Conservation (phyloP, 2,113 vertebrate genomes). For the Sorex fumeus region DNA sequence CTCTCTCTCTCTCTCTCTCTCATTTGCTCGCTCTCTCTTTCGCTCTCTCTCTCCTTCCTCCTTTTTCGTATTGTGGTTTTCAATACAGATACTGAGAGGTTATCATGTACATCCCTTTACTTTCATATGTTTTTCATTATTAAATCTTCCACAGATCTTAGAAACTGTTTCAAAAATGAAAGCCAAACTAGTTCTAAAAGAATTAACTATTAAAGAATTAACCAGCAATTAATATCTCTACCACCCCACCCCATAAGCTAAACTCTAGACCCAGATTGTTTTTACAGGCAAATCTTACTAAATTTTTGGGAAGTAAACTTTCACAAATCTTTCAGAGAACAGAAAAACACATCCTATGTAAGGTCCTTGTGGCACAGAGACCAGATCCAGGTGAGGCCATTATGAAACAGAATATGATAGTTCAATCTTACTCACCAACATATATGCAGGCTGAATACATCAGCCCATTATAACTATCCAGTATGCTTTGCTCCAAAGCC, state of each 20-base stretch:
- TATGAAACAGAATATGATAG: neutral
- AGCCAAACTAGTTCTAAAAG: neutral
- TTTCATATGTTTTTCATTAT: neutral
- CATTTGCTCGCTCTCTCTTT: too few species aligned
- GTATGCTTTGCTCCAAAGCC: neutral
- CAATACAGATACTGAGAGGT: too few species aligned
- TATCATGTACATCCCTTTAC: too few species aligned
- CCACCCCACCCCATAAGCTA: neutral
- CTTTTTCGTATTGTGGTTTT: too few species aligned
- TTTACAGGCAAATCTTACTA: neutral
- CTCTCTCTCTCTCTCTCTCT: too few species aligned
- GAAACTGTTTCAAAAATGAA: neutral
- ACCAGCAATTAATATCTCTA: too few species aligned
- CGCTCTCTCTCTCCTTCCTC: too few species aligned
- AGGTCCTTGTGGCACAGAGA: neutral
- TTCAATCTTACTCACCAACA: neutral
- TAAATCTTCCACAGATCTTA: neutral
- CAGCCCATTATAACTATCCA: neutral
- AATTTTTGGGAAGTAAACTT: conserved; percentile 21
- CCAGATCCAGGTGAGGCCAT: neutral
- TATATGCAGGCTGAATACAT: neutral
- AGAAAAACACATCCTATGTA: conserved; percentile 13
- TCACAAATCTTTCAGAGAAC: neutral
- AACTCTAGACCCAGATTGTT: neutral
- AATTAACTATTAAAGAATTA: neutral